Conservation (phyloP, 2,797 vertebrate genomes). For the Thalassophryne amazonica region DNA sequence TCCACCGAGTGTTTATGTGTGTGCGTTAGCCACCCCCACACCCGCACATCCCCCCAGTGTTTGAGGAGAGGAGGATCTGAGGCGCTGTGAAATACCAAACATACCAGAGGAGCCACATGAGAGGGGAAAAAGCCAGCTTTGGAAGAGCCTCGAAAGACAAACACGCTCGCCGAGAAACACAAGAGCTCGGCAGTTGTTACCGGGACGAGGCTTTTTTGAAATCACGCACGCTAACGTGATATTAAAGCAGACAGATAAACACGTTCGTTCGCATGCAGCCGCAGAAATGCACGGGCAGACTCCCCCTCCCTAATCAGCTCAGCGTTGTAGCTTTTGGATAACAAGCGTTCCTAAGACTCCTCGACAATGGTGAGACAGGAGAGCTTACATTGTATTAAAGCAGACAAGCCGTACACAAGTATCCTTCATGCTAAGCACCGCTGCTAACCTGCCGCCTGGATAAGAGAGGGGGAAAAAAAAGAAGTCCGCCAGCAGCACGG, state of each 20-base stretch:
- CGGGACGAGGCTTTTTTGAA: slow-evolving; percentile 38
- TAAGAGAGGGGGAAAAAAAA: not conserved
- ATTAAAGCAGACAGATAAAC: slow-evolving; percentile 40
- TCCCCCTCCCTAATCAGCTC: slow-evolving; percentile 64
- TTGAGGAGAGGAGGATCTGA: slow-evolving; percentile 72
- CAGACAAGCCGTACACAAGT: slow-evolving; percentile 59
- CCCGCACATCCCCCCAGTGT: slow-evolving; percentile 55
- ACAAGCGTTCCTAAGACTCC: slow-evolving; percentile 58
- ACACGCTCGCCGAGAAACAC: slow-evolving; percentile 29
- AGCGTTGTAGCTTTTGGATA: slow-evolving; percentile 63
- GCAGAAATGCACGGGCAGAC: slow-evolving; percentile 1
- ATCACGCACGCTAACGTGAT: slow-evolving; percentile 18
- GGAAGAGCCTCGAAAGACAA: slow-evolving; percentile 64
- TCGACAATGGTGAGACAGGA: slow-evolving; percentile 65
- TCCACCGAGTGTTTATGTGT: slow-evolving; percentile 37
- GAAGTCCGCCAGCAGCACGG: not conserved
- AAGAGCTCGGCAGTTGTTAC: slow-evolving; percentile 37
- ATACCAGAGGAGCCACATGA: slow-evolving; percentile 78
- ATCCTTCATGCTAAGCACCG: slow-evolving; percentile 53
- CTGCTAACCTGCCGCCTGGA: slow-evolving; percentile 30
- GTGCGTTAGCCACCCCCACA: slow-evolving; percentile 41
- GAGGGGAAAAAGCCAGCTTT: slow-evolving; percentile 65
- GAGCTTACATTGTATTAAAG: slow-evolving; percentile 70
- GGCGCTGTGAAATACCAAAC: slow-evolving; percentile 77
- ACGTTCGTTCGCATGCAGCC: not conserved